Conservation (phyloP, 92 coral and sea anemone genomes). For the Epizoanthus ramosus region DNA sequence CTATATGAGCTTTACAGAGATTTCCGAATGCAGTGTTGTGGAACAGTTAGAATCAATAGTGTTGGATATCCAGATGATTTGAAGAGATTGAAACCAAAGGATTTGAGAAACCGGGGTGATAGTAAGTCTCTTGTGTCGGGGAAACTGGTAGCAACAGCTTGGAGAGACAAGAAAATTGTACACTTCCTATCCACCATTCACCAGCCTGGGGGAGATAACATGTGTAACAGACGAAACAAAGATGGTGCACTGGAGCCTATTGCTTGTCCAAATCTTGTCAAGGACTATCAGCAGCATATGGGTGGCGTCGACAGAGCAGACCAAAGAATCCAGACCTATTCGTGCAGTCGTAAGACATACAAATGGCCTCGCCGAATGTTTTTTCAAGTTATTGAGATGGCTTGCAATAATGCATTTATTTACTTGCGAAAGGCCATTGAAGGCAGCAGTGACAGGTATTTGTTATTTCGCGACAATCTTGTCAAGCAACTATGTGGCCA, state of each 20-base stretch:
- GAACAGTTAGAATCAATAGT: conserved; percentile 4
- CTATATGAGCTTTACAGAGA: conserved; percentile 16
- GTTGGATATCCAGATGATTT: conserved; percentile 1
- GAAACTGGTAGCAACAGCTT: conserved; percentile 4
- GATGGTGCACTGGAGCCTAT: background rate
- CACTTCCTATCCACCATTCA: conserved; percentile 29
- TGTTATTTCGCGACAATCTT: conserved; percentile 7
- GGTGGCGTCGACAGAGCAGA: conserved; percentile 39
- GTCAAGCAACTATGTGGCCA: conserved; percentile 12
- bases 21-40: conserved; percentile 10
- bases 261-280: conserved; percentile 12
- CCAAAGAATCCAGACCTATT: background rate
- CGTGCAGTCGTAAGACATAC: conserved; percentile 7
- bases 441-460: background rate
- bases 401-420: conserved; percentile 8
- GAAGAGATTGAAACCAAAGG: background rate
- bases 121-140: conserved; percentile 2
- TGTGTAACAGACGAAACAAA: background rate
- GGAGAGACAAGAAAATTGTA: conserved; percentile 27
- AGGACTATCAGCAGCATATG: conserved; percentile 25
- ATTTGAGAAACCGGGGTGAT: background rate
- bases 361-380: conserved; percentile 24
- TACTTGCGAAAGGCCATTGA: background rate
- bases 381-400: conserved; percentile 10
- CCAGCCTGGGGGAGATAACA: conserved; percentile 5